Conservation (phyloP, 64 coral and sea anemone genomes). For the Catalaphyllia jardinei region DNA sequence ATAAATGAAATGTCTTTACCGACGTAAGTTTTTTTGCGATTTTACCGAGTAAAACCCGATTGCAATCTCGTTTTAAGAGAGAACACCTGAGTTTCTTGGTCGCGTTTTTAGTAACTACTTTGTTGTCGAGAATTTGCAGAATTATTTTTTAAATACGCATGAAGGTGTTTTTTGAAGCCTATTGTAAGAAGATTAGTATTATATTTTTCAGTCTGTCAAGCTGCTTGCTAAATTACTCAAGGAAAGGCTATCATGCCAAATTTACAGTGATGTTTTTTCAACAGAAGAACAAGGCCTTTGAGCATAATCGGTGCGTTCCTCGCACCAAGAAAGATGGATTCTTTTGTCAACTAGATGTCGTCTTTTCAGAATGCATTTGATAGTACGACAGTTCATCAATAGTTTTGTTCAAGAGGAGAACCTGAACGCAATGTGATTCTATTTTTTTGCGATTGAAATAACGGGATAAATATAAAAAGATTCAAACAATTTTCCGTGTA, state of each 20-base stretch:
- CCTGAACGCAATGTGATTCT: too few relatives aligned
- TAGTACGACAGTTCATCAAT: too few relatives aligned
- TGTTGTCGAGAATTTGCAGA: background rate
- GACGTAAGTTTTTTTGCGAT: background rate
- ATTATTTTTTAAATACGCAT: background rate
- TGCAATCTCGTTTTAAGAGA: background rate
- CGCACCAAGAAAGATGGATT: too few relatives aligned
- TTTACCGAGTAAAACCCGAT: background rate
- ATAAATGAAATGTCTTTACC: background rate
- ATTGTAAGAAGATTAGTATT: background rate
- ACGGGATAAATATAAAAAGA: too few relatives aligned
- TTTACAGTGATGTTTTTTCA: background rate
- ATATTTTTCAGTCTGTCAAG: background rate
- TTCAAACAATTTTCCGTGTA: too few relatives aligned
- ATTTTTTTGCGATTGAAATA: too few relatives aligned
- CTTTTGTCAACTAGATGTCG: too few relatives aligned
- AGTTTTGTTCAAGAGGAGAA: too few relatives aligned
- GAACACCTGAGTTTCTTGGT: background rate
- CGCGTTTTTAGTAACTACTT: background rate
- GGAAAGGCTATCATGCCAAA: background rate
- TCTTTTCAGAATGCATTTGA: too few relatives aligned
- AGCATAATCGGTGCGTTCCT: too few relatives aligned
- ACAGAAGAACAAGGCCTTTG: background rate
- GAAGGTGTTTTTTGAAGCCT: slow-evolving; percentile 1
- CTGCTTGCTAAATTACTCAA: background rate